Percentiles rank a stretch among this genome's conserved stretches.
Evolutionary conservation across 2,888 invertebrate species (phyloP).

Genomic region (Thymelicus sylvestris): DNA sequence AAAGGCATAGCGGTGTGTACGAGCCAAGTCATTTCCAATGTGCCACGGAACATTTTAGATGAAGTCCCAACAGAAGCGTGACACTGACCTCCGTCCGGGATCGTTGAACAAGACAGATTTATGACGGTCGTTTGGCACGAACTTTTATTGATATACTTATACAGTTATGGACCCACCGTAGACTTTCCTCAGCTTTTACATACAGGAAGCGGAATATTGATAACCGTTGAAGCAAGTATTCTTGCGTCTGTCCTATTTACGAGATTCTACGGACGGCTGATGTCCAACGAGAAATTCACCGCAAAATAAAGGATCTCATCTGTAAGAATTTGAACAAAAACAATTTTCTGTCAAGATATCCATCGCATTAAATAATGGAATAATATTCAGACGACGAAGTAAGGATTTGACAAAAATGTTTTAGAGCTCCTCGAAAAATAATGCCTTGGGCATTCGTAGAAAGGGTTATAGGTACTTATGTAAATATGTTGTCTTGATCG

Average conservation of each 20-base stretch:
- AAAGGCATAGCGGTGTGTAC: conserved; percentile 51
- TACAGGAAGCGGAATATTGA: conserved; percentile 32
- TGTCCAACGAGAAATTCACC: conserved; percentile 27
- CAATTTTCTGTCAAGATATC: conserved; percentile 55
- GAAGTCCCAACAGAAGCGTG: conserved; percentile 59
- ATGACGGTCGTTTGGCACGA: conserved; percentile 58
- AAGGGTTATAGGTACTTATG: neutral
- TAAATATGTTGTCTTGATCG: neutral
- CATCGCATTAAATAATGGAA: conserved; percentile 59
- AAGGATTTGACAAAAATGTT: conserved; percentile 58
- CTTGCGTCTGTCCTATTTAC: conserved; percentile 23
- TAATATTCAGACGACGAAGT: conserved; percentile 63
- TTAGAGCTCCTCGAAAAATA: conserved; percentile 50
- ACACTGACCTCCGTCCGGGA: conserved; percentile 59
- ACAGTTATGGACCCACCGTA: conserved; percentile 15
- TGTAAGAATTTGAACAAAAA: conserved; percentile 54
- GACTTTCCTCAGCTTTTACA: conserved; percentile 16
- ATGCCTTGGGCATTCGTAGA: conserved; percentile 40
- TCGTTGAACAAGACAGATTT: conserved; percentile 65
- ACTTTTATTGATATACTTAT: conserved; percentile 32
- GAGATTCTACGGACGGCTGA: neutral
- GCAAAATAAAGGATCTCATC: conserved; percentile 48
- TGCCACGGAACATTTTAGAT: conserved; percentile 56
- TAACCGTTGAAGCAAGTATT: conserved; percentile 23
- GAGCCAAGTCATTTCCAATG: conserved; percentile 66